Base-by-base conservation (phyloP, 2,797 vertebrate genomes). In the Thalassophryne amazonica region DNA sequence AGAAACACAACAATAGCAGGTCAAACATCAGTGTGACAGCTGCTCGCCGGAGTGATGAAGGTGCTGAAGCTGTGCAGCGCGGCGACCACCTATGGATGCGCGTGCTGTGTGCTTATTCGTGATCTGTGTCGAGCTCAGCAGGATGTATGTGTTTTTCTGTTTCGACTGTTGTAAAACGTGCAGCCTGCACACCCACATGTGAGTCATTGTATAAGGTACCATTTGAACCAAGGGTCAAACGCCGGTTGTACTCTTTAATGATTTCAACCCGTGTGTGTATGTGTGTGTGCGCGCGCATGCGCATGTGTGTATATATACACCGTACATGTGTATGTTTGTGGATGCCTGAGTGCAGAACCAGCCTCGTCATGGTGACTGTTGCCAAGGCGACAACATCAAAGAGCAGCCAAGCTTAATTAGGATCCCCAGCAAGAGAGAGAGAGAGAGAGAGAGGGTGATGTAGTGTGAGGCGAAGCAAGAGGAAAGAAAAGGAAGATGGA, bases 361-460 rank as follows among this genome's bases (percentile, higher is more conserved):
- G 81, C 80, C 86, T 91, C 68, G 89, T 91, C 91, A 90, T 91
- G 89, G 91, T 89, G 91, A 91, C 90, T 89, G 89, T 91, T 91
- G 84, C 94, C 92, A 94, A 90, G 91, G 92, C 88, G 91, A 96
- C 93, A 74, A 85, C 84, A 76, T 93, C 83, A 87, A 93, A 93
- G 88, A 83, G 88, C 86, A 80, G 80, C 74, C 85, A 89, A 88
- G 87, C 88, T 90, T 91, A 93, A 92, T 92, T 91, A 93, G 91
- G 87, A 86, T 90, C 89, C 91, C 90, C 88, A 81, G 83, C 4
- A 81, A 76, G 81, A 60, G 81, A 76, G 71, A 60, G 76, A 59
- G 71, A 59, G 73, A 47, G 63, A 60, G 54, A 62, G 74, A 41
- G 66, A 53, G 43, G 46, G 57, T 46, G 40, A 42, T 56, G 51